phyloP scores from a whole-genome alignment of 2,113 vertebrate species.

The Mobula birostris region DNA sequence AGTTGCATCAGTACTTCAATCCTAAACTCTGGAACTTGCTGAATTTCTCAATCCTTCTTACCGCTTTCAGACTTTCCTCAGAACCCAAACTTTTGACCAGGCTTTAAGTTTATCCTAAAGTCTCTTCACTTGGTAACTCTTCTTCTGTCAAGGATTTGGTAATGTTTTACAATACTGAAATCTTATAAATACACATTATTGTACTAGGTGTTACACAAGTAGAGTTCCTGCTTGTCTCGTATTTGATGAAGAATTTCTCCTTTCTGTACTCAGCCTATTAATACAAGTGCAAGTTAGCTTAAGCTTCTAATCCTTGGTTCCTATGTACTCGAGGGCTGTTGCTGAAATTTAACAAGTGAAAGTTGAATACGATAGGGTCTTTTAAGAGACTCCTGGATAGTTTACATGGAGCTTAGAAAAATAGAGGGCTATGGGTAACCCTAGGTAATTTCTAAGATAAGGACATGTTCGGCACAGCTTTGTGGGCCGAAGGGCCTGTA shows the following conservation, averaged over 20 bases:
- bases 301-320: not conserved
- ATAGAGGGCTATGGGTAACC: too few relatives aligned
- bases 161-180: not conserved
- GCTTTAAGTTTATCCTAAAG: not conserved
- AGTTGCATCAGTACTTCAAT: not conserved
- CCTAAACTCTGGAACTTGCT: not conserved
- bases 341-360: not conserved
- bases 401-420: too few relatives aligned
- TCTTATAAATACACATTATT: not conserved
- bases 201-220: not conserved
- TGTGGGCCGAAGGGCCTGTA: too few relatives aligned
- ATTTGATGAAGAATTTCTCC: not conserved
- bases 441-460: too few relatives aligned
- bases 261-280: not conserved
- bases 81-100: not conserved
- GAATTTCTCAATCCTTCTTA: not conserved
- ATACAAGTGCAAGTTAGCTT: not conserved
- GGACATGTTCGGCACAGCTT: too few relatives aligned
- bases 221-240: not conserved
- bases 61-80: not conserved
- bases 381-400: too few relatives aligned
- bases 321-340: not conserved
- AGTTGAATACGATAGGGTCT: not conserved
- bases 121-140: not conserved
- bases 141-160: not conserved